Evolutionary conservation across 2,113 vertebrate species (phyloP).

Genomic region (Varanus salvator): DNA sequence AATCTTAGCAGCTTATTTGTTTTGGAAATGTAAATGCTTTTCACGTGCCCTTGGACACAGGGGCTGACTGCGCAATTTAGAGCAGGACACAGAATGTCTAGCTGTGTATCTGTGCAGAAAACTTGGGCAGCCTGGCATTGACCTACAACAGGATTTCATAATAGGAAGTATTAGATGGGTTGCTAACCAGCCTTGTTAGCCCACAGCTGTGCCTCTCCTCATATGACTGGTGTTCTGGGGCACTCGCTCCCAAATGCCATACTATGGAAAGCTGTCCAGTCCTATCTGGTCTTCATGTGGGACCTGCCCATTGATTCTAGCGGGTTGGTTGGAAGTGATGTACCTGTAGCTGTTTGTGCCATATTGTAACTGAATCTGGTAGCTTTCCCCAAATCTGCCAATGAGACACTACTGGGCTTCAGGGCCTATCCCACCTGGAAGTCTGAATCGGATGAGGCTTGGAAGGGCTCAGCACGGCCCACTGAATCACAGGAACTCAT

Average conservation of each 20-base stretch:
- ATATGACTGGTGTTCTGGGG: neutral
- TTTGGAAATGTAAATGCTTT: conserved; percentile 10
- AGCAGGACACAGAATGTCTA: conserved; percentile 8
- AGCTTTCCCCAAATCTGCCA: neutral
- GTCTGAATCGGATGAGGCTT: neutral
- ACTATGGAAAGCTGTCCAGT: neutral
- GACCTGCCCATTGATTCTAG: neutral
- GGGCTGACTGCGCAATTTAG: neutral
- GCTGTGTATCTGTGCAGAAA: neutral
- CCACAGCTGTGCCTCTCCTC: neutral
- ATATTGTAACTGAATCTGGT: conserved; percentile 4
- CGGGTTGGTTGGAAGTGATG: neutral
- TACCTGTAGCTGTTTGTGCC: neutral
- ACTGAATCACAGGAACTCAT: neutral
- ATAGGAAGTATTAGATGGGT: neutral
- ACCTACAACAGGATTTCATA: conserved; percentile 7
- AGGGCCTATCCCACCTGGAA: neutral
- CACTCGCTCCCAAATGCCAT: neutral
- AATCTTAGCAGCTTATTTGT: conserved; percentile 19
- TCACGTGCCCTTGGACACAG: conserved; percentile 7
- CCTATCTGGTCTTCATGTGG: neutral
- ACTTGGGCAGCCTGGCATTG: neutral
- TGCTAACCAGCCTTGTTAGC: neutral
- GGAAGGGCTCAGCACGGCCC: neutral
- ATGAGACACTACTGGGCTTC: neutral